phyloP scores from a whole-genome alignment of 2,888 invertebrate species.

The Napeogenes sylphis region DNA sequence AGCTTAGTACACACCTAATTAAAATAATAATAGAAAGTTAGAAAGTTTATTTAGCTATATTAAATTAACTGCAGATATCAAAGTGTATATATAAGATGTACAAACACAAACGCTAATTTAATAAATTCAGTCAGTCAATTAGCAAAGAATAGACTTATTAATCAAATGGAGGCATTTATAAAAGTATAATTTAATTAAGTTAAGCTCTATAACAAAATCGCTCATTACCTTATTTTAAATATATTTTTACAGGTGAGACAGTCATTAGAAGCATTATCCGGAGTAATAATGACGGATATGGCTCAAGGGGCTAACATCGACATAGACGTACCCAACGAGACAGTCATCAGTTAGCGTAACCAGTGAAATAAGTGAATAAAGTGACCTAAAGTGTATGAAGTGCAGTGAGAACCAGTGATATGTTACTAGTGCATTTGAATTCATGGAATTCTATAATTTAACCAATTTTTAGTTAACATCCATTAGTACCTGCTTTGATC shows the following conservation, averaged over 20 bases:
- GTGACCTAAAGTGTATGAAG: constrained; percentile 4
- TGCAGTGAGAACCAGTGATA: constrained; percentile 20
- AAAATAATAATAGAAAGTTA: no score
- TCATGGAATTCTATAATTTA: neutral
- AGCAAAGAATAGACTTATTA: no score
- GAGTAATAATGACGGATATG: constrained; percentile 77
- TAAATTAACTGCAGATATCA: no score
- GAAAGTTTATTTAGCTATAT: no score
- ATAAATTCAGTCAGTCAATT: no score
- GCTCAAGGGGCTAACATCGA: constrained; percentile 45
- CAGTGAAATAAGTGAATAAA: constrained; percentile 7
- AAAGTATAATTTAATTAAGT: no score
- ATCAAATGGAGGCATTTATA: no score
- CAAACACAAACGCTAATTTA: no score
- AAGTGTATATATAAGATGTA: no score
- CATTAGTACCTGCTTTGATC: constrained; percentile 18
- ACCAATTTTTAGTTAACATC: constrained; percentile 1
- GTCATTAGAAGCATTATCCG: constrained; percentile 87
- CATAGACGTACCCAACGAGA: constrained; percentile 58
- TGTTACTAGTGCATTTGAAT: constrained; percentile 22
- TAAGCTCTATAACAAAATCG: no score
- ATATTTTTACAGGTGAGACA: constrained; percentile 82
- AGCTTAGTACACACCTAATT: no score
- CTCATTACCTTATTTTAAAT: neutral
- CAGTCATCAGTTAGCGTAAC: constrained; percentile 63